phyloP scores from a whole-genome alignment of 2,888 invertebrate species.

The Nycteola revayana region DNA sequence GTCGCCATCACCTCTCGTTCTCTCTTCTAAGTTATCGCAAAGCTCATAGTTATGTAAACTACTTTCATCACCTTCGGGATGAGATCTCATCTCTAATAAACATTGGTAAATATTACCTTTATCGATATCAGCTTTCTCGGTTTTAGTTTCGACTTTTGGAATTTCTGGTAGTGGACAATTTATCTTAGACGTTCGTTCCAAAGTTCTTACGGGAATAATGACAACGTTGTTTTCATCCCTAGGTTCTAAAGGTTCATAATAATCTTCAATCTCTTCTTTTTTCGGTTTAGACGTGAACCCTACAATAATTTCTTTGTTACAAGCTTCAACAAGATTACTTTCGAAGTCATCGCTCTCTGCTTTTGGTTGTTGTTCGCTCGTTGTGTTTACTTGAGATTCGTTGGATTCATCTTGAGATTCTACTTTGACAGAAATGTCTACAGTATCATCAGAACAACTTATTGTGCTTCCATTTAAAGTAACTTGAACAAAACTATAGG shows the following conservation, averaged over 20 bases:
- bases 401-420: slow-evolving; percentile 46
- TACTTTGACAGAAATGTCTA: slow-evolving; percentile 38
- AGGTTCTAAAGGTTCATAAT: slow-evolving; percentile 73
- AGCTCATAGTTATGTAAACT: slow-evolving; percentile 80
- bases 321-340: slow-evolving; percentile 70
- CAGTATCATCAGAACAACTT: slow-evolving; percentile 38
- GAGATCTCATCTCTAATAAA: slow-evolving; percentile 70
- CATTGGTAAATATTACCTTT: slow-evolving; percentile 74
- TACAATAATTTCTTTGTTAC: slow-evolving; percentile 66
- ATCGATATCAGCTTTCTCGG: slow-evolving; percentile 29
- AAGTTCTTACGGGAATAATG: slow-evolving; percentile 57
- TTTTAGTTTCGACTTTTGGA: slow-evolving; percentile 48
- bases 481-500: slow-evolving; percentile 59
- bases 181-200: slow-evolving; percentile 62
- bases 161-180: slow-evolving; percentile 78
- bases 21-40: slow-evolving; percentile 67
- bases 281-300: slow-evolving; percentile 59
- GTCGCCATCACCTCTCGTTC: slow-evolving; percentile 71
- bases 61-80: slow-evolving; percentile 73
- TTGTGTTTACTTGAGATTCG: slow-evolving; percentile 48
- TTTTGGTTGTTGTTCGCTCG: slow-evolving; percentile 29
- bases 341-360: slow-evolving; percentile 63
- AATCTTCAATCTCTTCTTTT: slow-evolving; percentile 58
- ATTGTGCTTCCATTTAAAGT: slow-evolving; percentile 49
- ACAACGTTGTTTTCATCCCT: slow-evolving; percentile 55